Conservation (phyloP, 1,140 invertebrate genomes). For the Steinernema khuongi region DNA sequence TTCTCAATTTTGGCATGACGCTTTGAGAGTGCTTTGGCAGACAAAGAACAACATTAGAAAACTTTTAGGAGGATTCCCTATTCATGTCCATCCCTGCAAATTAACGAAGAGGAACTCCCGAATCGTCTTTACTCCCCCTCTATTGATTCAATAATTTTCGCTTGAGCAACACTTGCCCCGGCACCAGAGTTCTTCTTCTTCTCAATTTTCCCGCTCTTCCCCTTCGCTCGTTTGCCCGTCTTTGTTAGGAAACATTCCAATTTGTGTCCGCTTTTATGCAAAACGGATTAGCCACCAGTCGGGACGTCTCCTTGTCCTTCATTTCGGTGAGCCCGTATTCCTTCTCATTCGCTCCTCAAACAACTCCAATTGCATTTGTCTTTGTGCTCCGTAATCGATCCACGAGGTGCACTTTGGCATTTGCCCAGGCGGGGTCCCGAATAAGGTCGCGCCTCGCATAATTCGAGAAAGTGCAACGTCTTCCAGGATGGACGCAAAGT, state of each 20-base stretch:
- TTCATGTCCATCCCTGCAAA: neutral
- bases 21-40: too few species aligned
- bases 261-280: constrained; percentile 4
- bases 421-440: neutral
- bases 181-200: neutral
- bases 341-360: neutral
- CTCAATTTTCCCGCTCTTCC: neutral
- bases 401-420: neutral
- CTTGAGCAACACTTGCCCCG: neutral
- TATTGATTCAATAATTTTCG: constrained; percentile 12
- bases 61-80: too few species aligned
- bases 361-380: constrained; percentile 8
- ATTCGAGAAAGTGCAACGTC: neutral
- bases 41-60: too few species aligned
- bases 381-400: neutral
- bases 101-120: neutral
- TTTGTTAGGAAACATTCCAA: constrained; percentile 1
- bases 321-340: neutral
- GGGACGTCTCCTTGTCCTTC: neutral
- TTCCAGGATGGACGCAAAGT: neutral
- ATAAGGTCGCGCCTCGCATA: neutral
- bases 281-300: neutral
- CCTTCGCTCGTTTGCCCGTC: neutral
- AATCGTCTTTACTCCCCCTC: neutral
- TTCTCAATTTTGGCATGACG: too few species aligned